Evolutionary conservation across 2,888 invertebrate genomes (phyloP).

Genomic region (Terebella lapidaria): DNA sequence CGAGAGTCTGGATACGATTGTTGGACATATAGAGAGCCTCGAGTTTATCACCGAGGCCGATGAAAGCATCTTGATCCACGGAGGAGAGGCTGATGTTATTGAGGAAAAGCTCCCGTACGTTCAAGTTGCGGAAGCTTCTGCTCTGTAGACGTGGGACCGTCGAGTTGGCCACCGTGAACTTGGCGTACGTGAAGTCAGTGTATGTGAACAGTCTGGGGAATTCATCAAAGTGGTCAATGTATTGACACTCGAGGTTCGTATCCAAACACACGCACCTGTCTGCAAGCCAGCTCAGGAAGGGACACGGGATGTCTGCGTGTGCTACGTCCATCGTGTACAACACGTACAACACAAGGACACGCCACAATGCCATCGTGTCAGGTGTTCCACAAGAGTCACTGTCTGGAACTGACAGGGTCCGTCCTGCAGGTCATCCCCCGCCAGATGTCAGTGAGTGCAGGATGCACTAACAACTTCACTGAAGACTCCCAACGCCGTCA

Average conservation of each 20-base stretch:
- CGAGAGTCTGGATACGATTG: conserved; percentile 12
- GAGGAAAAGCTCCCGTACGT: not conserved
- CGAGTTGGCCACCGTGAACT: not conserved
- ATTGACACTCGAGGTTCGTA: not conserved
- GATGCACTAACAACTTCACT: too few relatives aligned
- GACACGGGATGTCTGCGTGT: not conserved
- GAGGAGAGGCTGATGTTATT: not conserved
- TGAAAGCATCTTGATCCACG: not conserved
- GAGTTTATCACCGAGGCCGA: not conserved
- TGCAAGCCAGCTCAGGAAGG: not conserved
- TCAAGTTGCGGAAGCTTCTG: not conserved
- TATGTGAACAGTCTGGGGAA: not conserved
- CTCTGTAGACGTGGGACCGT: not conserved
- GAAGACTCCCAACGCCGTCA: too few relatives aligned
- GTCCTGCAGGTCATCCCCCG: too few relatives aligned
- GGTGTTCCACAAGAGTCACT: too few relatives aligned
- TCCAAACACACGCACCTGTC: not conserved
- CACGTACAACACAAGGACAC: too few relatives aligned
- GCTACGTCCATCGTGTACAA: not conserved
- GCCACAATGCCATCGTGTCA: too few relatives aligned
- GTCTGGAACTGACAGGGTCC: too few relatives aligned
- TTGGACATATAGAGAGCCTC: conserved; percentile 15
- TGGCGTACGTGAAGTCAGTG: not conserved
- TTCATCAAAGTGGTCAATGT: not conserved
- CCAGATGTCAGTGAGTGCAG: too few relatives aligned